Percentiles rank a stretch among this genome's conserved stretches.
Evolutionary conservation across 2,797 vertebrate species (phyloP).

Genomic region (Clarias pachynema): DNA sequence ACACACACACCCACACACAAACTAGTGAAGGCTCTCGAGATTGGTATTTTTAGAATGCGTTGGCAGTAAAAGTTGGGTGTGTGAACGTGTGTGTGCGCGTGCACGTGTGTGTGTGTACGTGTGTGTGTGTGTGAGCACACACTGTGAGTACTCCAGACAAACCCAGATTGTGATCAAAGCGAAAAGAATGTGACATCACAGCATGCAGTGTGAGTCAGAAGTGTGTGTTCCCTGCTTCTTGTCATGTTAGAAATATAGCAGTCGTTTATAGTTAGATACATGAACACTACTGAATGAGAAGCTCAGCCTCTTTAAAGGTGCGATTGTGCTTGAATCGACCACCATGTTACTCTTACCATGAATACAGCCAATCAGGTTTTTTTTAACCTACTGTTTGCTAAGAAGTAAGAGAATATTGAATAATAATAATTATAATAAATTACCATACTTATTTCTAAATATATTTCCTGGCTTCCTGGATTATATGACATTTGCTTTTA

Average conservation of each 20-base stretch:
- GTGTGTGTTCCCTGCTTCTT: conserved; percentile 26
- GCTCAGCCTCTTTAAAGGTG: background rate
- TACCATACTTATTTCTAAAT: background rate
- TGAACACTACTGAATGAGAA: background rate
- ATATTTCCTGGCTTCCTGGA: background rate
- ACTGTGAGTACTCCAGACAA: conserved; percentile 58
- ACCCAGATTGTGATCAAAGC: conserved; percentile 56
- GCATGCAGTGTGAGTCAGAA: conserved; percentile 43
- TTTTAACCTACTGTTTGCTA: background rate
- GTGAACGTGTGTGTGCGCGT: conserved; percentile 35
- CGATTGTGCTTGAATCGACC: background rate
- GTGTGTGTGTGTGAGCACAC: conserved; percentile 42
- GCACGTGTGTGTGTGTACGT: conserved; percentile 36
- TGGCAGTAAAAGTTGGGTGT: conserved; percentile 55
- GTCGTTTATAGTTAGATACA: background rate
- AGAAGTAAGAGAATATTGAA: background rate
- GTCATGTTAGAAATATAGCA: conserved; percentile 34
- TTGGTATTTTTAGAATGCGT: conserved; percentile 60
- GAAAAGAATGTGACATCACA: conserved; percentile 52
- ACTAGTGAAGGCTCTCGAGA: conserved; percentile 49
- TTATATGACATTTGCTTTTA: background rate
- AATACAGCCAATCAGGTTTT: background rate
- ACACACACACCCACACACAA: conserved; percentile 25
- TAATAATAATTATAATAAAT: background rate
- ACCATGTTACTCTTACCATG: too few relatives aligned